phyloP scores from a whole-genome alignment of 35 echinoderm and acorn worm species.

The Amphiura filiformis region DNA sequence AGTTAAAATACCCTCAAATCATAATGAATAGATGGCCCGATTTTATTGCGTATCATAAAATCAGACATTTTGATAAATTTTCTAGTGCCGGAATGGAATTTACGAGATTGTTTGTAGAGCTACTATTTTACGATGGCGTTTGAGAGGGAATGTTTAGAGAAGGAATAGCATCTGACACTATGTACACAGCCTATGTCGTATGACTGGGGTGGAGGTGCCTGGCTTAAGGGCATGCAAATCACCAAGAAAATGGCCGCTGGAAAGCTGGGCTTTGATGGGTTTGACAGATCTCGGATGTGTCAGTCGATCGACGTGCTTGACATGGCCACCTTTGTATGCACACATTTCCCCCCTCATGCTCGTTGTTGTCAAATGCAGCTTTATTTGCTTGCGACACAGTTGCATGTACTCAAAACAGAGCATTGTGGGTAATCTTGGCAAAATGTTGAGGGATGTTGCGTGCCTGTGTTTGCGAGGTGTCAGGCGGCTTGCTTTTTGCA shows the following conservation, averaged over 20 bases:
- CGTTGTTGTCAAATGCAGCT: neutral
- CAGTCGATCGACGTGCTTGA: neutral
- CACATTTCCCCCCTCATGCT: neutral
- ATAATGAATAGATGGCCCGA: no score
- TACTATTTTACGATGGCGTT: neutral
- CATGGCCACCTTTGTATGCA: neutral
- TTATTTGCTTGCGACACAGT: neutral
- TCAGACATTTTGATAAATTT: constrained; percentile 3
- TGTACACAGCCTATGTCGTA: neutral
- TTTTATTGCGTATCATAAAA: no score
- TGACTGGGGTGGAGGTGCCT: neutral
- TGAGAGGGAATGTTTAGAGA: neutral
- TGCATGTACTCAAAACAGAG: neutral
- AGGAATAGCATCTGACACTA: neutral
- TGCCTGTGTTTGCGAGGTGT: no score
- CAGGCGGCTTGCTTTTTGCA: no score
- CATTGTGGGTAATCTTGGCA: neutral
- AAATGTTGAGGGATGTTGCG: neutral
- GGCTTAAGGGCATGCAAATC: neutral
- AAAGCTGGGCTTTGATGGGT: neutral
- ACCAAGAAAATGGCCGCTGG: neutral
- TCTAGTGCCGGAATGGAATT: neutral
- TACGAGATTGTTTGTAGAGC: constrained; percentile 2
- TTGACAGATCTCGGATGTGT: neutral
- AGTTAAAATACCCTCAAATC: no score